Base-by-base conservation (phyloP, 2,888 invertebrate species). In the Lissocephala sabroskyi region DNA sequence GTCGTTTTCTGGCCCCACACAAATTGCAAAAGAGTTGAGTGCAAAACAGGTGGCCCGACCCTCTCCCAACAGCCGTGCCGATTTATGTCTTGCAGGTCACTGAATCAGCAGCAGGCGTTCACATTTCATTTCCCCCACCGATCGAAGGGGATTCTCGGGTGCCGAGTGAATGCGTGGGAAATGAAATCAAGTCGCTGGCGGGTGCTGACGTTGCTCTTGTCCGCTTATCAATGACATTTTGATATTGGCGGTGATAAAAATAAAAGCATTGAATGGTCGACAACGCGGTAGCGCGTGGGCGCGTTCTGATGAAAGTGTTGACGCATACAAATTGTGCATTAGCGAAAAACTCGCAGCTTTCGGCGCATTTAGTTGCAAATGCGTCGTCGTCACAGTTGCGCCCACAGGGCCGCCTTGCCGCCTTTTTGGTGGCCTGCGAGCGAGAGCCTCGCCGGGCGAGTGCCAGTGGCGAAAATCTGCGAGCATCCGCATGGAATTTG, bases 251-350 rank as follows among this genome's bases (percentile, higher is more conserved):
- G 56, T 65, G 62, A 65, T 74, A 77, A 68, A 65, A 77, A 62
- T 59, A 28, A 26, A 13, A 14, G 33, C 33, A 23, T 23, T n/a
- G n/a, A n/a, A n/a, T n/a, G n/a, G n/a, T n/a, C n/a, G n/a, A n/a
- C n/a, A n/a, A n/a, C n/a, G n/a, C n/a, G 13, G 13, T 36, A 14
- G 18, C 11, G 40, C 26, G n/a, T 14, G 36, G 14, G 10, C n/a
- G 16, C 6, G 10, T 28, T 32, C 50, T 56, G 60, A 66, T 56
- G 76, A 75, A 75, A 78, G 71, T 78, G 71, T 78, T 73, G 76
- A 73, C 71, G 71, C 79, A 73, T 73, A 78, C 71, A 78, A 73
- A 73, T 73, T 76, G 76, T 75, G 78, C 71, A 73, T 75, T 78
- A 78, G 79, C 62, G 73, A 68, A 73, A 75, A 71, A 66, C 67